phyloP scores from a whole-genome alignment of 2,797 vertebrate species.

The Siniperca undulata region DNA sequence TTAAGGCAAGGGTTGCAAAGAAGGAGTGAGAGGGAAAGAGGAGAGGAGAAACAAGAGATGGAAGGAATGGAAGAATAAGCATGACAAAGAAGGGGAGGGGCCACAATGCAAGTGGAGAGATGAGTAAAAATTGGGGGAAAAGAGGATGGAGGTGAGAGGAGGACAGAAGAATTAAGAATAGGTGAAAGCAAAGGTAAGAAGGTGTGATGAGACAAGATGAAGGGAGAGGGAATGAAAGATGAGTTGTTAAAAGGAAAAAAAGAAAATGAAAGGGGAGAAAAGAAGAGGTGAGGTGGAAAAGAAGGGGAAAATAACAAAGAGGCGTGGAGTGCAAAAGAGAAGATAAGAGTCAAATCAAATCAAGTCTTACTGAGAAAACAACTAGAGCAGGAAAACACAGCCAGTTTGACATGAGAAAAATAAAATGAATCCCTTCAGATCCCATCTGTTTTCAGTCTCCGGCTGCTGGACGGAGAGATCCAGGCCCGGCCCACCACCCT shows the following conservation, averaged over 20 bases:
- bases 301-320: constrained; percentile 1
- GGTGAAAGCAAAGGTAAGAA: not conserved
- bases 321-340: constrained; percentile 4
- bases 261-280: not conserved
- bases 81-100: not conserved
- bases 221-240: not conserved
- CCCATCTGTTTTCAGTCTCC: constrained; percentile 70
- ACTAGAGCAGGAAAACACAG: constrained; percentile 37
- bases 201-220: not conserved
- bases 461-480: constrained; percentile 50
- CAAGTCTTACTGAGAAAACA: constrained; percentile 39
- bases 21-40: constrained; percentile 9
- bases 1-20: constrained; percentile 29
- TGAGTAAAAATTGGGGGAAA: not conserved
- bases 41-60: not conserved
- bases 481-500: constrained; percentile 37
- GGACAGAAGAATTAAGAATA: not conserved
- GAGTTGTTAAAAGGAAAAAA: not conserved
- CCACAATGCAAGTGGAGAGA: not conserved
- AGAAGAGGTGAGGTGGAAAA: not conserved
- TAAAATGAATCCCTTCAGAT: constrained; percentile 52
- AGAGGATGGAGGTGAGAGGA: not conserved
- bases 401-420: constrained; percentile 47
- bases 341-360: constrained; percentile 40
- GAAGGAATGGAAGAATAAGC: not conserved